Percentiles rank a stretch among this genome's conserved stretches.
phyloP scores from a whole-genome alignment of 2,888 invertebrate genomes.

The Allophyes oxyacanthae region DNA sequence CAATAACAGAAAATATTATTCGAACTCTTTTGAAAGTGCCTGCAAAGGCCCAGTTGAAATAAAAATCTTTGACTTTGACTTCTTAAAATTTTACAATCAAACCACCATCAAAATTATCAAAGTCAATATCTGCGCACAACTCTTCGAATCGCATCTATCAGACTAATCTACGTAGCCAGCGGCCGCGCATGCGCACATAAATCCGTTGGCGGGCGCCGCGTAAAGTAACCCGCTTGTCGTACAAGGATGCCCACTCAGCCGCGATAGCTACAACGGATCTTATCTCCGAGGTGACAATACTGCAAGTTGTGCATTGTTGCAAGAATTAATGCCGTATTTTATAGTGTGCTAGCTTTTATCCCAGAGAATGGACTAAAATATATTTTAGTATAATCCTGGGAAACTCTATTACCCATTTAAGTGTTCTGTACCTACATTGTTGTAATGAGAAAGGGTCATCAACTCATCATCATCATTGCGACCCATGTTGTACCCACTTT shows the following conservation, averaged over 20 bases:
- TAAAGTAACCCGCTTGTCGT: conserved; percentile 64
- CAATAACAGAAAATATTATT: too few relatives aligned
- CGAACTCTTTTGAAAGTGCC: too few relatives aligned
- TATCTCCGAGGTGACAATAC: conserved; percentile 68
- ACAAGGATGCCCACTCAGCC: conserved; percentile 60
- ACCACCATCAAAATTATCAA: conserved; percentile 27
- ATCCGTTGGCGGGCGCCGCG: conserved; percentile 60
- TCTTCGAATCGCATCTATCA: conserved; percentile 62
- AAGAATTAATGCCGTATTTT: conserved; percentile 24
- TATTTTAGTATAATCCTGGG: too few relatives aligned
- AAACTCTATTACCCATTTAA: too few relatives aligned
- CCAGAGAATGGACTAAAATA: too few relatives aligned
- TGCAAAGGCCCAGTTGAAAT: too few relatives aligned
- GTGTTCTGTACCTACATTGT: too few relatives aligned
- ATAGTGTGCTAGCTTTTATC: not conserved
- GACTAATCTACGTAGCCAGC: conserved; percentile 64
- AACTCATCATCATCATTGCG: too few relatives aligned
- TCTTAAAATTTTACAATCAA: conserved; percentile 2
- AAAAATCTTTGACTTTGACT: too few relatives aligned
- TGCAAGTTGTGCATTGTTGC: conserved; percentile 51
- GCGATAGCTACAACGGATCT: conserved; percentile 60
- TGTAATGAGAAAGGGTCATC: too few relatives aligned
- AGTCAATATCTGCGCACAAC: conserved; percentile 31
- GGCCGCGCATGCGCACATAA: conserved; percentile 59
- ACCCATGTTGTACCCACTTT: too few relatives aligned